These are phyloP conservation scores for Sebastolobus altivelis DNA, from an alignment of 2,797 vertebrate genomes.

Conservation along the genomic window DNA sequence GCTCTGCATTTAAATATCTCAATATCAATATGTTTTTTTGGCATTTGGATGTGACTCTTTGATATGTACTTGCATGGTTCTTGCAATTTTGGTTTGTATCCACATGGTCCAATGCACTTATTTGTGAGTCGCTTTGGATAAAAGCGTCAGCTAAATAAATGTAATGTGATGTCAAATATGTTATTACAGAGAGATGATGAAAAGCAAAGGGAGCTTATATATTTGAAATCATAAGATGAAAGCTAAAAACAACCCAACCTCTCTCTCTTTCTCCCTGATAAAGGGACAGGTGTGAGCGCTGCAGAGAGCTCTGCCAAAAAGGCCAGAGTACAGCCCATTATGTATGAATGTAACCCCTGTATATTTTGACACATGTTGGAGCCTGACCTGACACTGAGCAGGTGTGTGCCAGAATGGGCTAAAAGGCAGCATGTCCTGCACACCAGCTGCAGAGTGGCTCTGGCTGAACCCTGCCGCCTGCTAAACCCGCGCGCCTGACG, in stretches of 20 bases:
- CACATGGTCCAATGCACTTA: background rate
- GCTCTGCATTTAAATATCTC: background rate
- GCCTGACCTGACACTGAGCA: slow-evolving; percentile 68
- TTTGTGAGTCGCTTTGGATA: background rate
- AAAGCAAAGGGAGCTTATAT: slow-evolving; percentile 5
- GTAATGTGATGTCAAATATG: background rate
- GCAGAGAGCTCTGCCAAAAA: slow-evolving; percentile 25
- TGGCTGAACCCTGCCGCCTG: slow-evolving; percentile 39
- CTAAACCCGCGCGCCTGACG: slow-evolving; percentile 60
- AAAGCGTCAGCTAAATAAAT: background rate
- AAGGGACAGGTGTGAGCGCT: slow-evolving; percentile 37
- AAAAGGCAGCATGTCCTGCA: slow-evolving; percentile 63
- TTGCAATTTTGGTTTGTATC: background rate
- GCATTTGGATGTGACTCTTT: slow-evolving; percentile 4
- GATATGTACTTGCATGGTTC: background rate
- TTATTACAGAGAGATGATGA: slow-evolving; percentile 14
- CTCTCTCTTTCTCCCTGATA: slow-evolving; percentile 13
- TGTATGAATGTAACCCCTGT: slow-evolving; percentile 41
- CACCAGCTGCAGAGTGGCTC: slow-evolving; percentile 65
- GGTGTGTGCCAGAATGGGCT: slow-evolving; percentile 58
- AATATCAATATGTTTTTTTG: background rate
- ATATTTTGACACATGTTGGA: slow-evolving; percentile 66
- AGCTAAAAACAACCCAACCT: background rate
- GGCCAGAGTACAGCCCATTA: slow-evolving; percentile 29
- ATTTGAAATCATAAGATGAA: slow-evolving; percentile 28